Conservation (phyloP, 1,140 invertebrate genomes). For the Plectrocnemia conspersa region DNA sequence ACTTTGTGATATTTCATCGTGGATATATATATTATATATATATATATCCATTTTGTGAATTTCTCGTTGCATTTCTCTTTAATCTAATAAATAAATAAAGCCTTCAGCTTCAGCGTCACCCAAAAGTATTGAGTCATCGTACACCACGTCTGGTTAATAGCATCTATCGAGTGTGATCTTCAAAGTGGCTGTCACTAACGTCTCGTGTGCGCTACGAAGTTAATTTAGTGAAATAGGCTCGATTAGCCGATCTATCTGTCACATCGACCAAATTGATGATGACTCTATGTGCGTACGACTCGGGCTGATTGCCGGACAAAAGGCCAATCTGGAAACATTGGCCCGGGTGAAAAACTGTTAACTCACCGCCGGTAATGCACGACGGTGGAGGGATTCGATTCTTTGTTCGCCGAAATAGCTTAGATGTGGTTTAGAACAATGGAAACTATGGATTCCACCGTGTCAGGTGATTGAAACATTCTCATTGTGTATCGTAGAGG, state of each 20-base stretch:
- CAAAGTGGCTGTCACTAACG: too few species aligned
- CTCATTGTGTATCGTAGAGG: too few species aligned
- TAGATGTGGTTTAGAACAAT: slow-evolving; percentile 18
- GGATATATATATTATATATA: too few species aligned
- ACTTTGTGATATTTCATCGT: slow-evolving; percentile 18
- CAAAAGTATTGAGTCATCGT: too few species aligned
- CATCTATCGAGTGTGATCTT: too few species aligned
- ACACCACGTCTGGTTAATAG: too few species aligned
- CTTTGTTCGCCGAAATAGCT: slow-evolving; percentile 14
- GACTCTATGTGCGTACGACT: slow-evolving; percentile 3
- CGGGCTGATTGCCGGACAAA: slow-evolving; percentile 11
- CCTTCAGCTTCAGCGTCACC: too few species aligned
- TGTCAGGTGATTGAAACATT: slow-evolving; percentile 22
- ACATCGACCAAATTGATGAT: slow-evolving; percentile 4
- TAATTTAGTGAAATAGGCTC: too few species aligned
- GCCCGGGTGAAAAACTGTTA: slow-evolving; percentile 10
- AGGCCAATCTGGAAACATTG: slow-evolving; percentile 15
- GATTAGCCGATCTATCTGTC: slow-evolving; percentile 1
- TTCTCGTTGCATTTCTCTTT: too few species aligned
- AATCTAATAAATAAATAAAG: too few species aligned
- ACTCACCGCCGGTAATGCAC: slow-evolving; percentile 24
- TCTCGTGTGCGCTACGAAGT: too few species aligned
- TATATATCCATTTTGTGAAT: too few species aligned
- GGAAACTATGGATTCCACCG: slow-evolving; percentile 10
- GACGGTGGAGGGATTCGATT: neutral